Conservation (phyloP, 2,113 vertebrate species). For the Hiodon tergisus region DNA sequence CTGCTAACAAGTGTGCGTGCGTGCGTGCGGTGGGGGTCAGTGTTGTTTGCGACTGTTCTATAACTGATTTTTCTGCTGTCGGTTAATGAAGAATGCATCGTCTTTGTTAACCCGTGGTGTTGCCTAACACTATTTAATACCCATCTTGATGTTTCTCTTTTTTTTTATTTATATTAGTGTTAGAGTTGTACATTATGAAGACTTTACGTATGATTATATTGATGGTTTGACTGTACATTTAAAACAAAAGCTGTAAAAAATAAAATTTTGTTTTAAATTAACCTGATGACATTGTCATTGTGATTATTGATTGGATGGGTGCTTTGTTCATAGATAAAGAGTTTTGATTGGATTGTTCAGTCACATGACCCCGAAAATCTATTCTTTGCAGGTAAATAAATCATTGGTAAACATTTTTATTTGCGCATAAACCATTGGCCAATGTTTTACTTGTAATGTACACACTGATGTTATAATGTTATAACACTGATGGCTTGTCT, state of each 20-base stretch:
- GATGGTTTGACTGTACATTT: conserved; percentile 81
- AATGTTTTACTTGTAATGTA: too few relatives aligned
- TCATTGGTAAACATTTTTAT: too few relatives aligned
- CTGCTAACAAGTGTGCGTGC: conserved; percentile 21
- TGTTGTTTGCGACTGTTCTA: conserved; percentile 27
- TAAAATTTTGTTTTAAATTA: conserved; percentile 64
- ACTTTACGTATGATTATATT: conserved; percentile 71
- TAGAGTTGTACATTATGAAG: conserved; percentile 83
- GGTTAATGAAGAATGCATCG: conserved; percentile 64
- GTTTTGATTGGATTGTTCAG: too few relatives aligned
- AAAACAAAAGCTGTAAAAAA: conserved; percentile 59
- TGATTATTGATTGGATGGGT: too few relatives aligned
- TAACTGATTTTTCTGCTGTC: conserved; percentile 55
- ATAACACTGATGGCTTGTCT: too few relatives aligned
- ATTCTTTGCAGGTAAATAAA: too few relatives aligned
- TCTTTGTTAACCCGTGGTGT: conserved; percentile 75
- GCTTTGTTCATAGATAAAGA: too few relatives aligned
- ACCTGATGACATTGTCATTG: too few relatives aligned
- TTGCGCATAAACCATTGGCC: too few relatives aligned
- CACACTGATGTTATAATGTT: too few relatives aligned
- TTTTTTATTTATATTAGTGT: conserved; percentile 85
- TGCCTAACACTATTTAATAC: conserved; percentile 79
- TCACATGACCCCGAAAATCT: too few relatives aligned
- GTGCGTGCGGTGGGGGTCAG: conserved; percentile 21
- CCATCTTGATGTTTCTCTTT: conserved; percentile 62